Conservation (phyloP, 2,888 invertebrate genomes). For the Caenorhabditis panamensis region DNA sequence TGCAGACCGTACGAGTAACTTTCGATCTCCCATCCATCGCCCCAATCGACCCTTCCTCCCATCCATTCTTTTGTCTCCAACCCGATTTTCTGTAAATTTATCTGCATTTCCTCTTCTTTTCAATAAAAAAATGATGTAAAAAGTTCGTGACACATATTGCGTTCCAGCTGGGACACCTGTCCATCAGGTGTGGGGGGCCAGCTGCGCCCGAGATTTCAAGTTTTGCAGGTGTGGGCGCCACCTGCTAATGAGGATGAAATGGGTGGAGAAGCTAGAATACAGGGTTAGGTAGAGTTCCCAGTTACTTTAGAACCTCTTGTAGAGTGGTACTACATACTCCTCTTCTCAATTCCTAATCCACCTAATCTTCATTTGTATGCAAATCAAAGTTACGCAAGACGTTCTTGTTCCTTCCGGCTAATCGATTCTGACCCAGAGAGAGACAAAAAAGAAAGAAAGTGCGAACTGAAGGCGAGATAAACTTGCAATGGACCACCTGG, state of each 20-base stretch:
- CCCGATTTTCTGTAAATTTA: background rate
- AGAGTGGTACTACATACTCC: too few species aligned
- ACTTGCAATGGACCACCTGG: constrained; percentile 8
- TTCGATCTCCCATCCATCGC: constrained; percentile 9
- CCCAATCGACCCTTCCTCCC: background rate
- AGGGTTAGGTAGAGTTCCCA: too few species aligned
- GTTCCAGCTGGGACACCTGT: constrained; percentile 8
- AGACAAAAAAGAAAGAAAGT: background rate
- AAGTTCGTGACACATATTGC: background rate
- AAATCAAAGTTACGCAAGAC: background rate
- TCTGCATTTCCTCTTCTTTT: constrained; percentile 8
- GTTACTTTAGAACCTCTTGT: background rate
- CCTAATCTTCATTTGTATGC: background rate
- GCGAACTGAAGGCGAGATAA: background rate
- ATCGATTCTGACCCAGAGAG: background rate
- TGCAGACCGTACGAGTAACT: constrained; percentile 11
- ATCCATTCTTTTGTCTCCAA: background rate
- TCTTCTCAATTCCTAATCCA: background rate
- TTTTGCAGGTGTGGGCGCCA: constrained; percentile 12
- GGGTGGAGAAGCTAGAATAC: too few species aligned
- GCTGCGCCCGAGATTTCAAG: constrained; percentile 13
- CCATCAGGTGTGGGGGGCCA: constrained; percentile 2
- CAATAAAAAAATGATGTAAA: background rate
- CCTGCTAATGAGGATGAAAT: too few species aligned
- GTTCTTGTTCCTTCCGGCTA: background rate